Base-by-base conservation (phyloP, 2,888 invertebrate genomes). In the Allygus modestus region DNA sequence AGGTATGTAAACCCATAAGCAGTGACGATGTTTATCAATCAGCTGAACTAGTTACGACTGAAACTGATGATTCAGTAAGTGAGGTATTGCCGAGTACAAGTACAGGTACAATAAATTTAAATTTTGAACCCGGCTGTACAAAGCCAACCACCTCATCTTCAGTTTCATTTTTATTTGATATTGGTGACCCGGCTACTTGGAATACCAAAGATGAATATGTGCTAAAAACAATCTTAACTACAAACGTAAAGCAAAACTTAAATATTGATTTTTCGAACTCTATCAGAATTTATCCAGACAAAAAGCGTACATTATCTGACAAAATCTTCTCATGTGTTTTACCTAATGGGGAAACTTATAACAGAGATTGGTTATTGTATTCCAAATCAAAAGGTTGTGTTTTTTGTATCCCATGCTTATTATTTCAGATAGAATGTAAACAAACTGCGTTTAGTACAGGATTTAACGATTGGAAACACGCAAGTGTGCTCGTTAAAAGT, bases 281-380 rank as follows among this genome's bases (percentile, higher is more conserved):
- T 9, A 17, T 15, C 43, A 46, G 43, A 23, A 46, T 28, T 77
- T 41, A 46, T 43, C 23, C 9, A 46, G 31, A 31, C 17, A 43
- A 20, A 77, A 77, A 77, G 46, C 46, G 43, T 26, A 46, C 75
- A 46, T 26, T 46, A 20, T 26, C 46, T 77, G 43, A 28, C 11
- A 23, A 77, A 46, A 46, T 46, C 23, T 77, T 46, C 69, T 69
- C 69, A 69, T 33, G 69, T 69, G 46, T 26, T 43, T 43, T 51
- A 69, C 26, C 69, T 15, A 43, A 26, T 43, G 71, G 71, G n/a
- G 71, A 82, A 69, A 69, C 41, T 17, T 65, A 15, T 41, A 65
- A 61, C 20, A 41, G 82, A 82, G 82, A 43, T 69, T 82, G 69
- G 65, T 41, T 82, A 33, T 43, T 82, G 69, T 82, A 82, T 43